A percentile compares a stretch with the other conserved stretches of the same genome.
These are phyloP conservation scores for Panagrolaimus sp. DNA, from an alignment of 1,140 invertebrate genomes.

Conservation along the genomic window DNA sequence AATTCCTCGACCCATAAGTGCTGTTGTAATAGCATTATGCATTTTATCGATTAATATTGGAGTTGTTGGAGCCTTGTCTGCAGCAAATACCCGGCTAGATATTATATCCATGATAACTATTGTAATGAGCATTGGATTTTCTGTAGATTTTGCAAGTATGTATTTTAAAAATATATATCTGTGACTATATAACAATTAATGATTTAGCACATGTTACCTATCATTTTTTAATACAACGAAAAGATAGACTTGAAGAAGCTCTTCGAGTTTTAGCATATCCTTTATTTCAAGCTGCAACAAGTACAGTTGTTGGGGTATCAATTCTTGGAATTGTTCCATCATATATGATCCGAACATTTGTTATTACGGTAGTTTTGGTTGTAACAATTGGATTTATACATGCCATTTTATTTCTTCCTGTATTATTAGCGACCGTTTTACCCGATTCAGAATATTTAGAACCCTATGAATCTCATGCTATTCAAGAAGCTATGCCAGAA, in stretches of 20 bases:
- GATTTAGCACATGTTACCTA: neutral
- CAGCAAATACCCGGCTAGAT: conserved; percentile 41
- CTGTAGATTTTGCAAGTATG: conserved; percentile 53
- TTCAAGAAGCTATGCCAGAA: neutral
- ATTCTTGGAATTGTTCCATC: conserved; percentile 48
- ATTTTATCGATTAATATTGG: conserved; percentile 53
- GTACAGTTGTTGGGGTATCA: conserved; percentile 43
- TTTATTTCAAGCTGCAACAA: conserved; percentile 41
- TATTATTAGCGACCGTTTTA: conserved; percentile 42
- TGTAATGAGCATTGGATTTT: conserved; percentile 51
- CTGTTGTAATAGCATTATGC: conserved; percentile 44
- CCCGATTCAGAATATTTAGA: conserved; percentile 32
- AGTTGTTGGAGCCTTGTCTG: conserved; percentile 44
- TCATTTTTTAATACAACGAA: conserved; percentile 9
- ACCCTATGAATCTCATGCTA: conserved; percentile 24
- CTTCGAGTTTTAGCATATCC: conserved; percentile 41
- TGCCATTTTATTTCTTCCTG: conserved; percentile 48
- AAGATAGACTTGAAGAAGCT: conserved; percentile 32
- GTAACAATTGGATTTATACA: conserved; percentile 46
- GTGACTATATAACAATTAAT: neutral
- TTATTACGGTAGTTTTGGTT: conserved; percentile 50
- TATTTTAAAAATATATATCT: conserved; percentile 24
- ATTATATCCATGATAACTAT: conserved; percentile 54
- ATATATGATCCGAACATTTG: conserved; percentile 52
- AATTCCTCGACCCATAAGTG: conserved; percentile 44